Evolutionary conservation across 2,797 vertebrate species (phyloP).

Genomic region (Alfaro cultratus): DNA sequence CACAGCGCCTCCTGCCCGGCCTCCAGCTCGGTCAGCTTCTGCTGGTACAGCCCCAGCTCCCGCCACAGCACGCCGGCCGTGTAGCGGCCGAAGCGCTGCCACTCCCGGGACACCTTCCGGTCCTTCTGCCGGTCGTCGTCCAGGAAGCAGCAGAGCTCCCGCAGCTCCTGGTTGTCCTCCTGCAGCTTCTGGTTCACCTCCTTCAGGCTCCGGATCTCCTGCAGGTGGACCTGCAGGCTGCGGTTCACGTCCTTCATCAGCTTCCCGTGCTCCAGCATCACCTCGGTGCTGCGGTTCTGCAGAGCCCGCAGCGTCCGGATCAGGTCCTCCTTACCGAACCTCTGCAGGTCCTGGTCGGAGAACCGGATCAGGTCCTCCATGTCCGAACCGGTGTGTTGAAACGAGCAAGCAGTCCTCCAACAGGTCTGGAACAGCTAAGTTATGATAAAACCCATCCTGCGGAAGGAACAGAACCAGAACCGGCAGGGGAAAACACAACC

Average conservation of each 20-base stretch:
- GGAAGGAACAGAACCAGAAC: constrained; percentile 2
- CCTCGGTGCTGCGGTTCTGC: constrained; percentile 88
- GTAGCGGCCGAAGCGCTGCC: constrained; percentile 93
- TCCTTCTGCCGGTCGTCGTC: constrained; percentile 95
- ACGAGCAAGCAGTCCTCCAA: not conserved
- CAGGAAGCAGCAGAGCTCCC: constrained; percentile 96
- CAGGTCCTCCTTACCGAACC: constrained; percentile 90
- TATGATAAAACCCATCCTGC: not conserved
- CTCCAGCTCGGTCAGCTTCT: constrained; percentile 94
- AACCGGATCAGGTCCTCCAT: constrained; percentile 85
- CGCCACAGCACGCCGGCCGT: constrained; percentile 94
- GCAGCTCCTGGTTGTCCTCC: constrained; percentile 94
- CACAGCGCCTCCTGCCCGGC: constrained; percentile 90
- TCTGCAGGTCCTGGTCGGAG: constrained; percentile 90
- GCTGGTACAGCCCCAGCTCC: constrained; percentile 87
- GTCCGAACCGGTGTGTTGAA: not conserved
- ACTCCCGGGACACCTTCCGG: constrained; percentile 93
- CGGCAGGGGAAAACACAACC: not conserved
- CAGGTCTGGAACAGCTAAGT: not conserved
- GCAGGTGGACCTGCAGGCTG: constrained; percentile 92
- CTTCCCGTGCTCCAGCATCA: constrained; percentile 95
- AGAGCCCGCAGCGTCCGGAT: constrained; percentile 84
- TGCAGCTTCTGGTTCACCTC: constrained; percentile 96
- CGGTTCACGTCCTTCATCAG: constrained; percentile 96
- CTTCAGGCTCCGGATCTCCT: constrained; percentile 93